Conservation (phyloP, 2,113 vertebrate species). For the Grus americana region DNA sequence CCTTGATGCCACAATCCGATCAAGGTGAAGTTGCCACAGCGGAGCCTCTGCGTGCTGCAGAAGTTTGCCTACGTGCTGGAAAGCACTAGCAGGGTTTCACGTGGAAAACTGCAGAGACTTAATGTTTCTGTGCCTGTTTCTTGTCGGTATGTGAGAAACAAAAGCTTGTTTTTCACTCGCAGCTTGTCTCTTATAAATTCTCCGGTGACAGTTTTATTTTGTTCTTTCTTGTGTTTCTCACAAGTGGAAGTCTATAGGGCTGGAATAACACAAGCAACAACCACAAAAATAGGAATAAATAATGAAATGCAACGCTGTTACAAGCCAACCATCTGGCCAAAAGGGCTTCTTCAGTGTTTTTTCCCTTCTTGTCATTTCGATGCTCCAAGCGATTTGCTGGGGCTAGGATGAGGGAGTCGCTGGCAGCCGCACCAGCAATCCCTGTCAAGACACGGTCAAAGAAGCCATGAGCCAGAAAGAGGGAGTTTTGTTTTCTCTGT, state of each 20-base stretch:
- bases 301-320: background rate
- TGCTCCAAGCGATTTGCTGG: background rate
- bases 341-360: background rate
- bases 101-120: background rate
- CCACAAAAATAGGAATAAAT: background rate
- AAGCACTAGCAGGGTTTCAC: background rate
- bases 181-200: background rate
- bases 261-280: background rate
- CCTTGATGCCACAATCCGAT: background rate
- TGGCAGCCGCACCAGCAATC: background rate
- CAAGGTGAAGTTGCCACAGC: fast-evolving
- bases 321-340: background rate
- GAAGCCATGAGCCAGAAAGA: background rate
- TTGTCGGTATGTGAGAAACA: background rate
- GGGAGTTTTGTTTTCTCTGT: background rate
- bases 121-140: background rate
- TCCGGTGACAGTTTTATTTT: background rate
- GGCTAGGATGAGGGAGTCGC: background rate
- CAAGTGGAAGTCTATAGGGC: background rate
- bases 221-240: background rate
- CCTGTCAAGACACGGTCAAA: background rate
- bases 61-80: fast-evolving
- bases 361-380: background rate
- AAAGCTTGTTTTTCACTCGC: background rate
- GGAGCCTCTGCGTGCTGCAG: fast-evolving